phyloP scores from a whole-genome alignment of 2,113 vertebrate species.

The Coregonus clupeaformis region DNA sequence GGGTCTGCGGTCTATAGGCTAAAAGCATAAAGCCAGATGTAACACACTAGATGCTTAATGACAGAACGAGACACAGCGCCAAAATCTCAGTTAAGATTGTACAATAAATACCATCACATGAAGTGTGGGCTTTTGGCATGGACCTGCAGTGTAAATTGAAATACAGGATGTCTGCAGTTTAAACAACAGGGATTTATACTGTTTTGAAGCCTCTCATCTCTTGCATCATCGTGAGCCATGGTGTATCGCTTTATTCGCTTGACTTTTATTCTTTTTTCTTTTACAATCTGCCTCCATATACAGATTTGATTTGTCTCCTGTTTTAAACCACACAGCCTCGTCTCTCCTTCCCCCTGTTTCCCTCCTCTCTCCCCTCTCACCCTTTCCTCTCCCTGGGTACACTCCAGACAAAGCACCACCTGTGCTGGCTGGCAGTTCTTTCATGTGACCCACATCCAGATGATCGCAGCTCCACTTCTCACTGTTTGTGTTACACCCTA shows the following conservation, averaged over 20 bases:
- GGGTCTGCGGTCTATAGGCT: constrained; percentile 26
- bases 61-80: constrained; percentile 36
- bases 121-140: constrained; percentile 33
- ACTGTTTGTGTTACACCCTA: constrained; percentile 25
- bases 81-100: not conserved
- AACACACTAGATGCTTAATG: constrained; percentile 44
- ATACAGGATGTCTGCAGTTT: constrained; percentile 23
- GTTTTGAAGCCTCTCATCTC: not conserved
- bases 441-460: constrained; percentile 30
- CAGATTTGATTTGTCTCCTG: constrained; percentile 36
- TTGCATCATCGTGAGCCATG: not conserved
- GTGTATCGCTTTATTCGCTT: not conserved
- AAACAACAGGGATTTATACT: constrained; percentile 24
- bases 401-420: constrained; percentile 64
- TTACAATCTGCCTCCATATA: constrained; percentile 28
- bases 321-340: constrained; percentile 15
- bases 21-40: constrained; percentile 30
- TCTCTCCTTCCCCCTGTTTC: not conserved
- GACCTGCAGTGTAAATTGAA: constrained; percentile 27
- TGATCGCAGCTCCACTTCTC: constrained; percentile 35
- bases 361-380: constrained; percentile 22
- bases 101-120: constrained; percentile 35
- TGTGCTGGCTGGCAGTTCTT: constrained; percentile 52
- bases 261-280: not conserved
- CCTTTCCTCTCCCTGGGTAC: constrained; percentile 35